Evolutionary conservation across 2,113 vertebrate genomes (phyloP), one percentile per base, ranked within the genome.

Genomic region (Phycodurus eques): DNA sequence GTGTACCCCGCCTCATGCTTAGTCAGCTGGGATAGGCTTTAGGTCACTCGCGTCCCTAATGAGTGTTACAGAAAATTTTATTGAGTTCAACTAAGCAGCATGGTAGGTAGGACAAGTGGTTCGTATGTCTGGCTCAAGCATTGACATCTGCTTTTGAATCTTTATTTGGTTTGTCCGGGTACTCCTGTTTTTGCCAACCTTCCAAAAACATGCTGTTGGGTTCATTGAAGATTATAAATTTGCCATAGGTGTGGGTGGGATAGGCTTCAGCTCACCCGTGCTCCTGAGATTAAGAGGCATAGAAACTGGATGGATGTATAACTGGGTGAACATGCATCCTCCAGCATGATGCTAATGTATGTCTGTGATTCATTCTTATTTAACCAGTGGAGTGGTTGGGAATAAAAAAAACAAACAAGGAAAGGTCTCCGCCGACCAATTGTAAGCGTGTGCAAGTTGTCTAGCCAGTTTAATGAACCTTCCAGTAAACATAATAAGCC

Each of bases 341-440:
- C 67, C 72, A 54, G 72, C 73, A 68, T 62, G 51, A 72, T 80
- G 44, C 12, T 80, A 72, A 77, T 80, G 72, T 75, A 71, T 72
- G 71, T 70, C 72, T 19, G 66, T 85, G 85, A 88, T 88, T 90
- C 85, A 89, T 79, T 74, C 81, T 91, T 89, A 85, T 80, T 82
- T 83, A 90, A 90, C 82, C 64, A 19, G 0, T 66, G 62, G 57
- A 84, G 81, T 81, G 81, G 81, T 89, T 86, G 72, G 87, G 85
- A 75, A 61, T 33, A 35, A 31, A 47, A 66, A 64, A 22, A 59
- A 27, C 56, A 59, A 59, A 86, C 80, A 84, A 87, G 82, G 72
- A 82, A 83, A 87, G 84, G 70, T 77, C 74, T 73, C 68, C 77
- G 80, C 67, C 72, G 74, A 39, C 69, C 83, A 80, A 82, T 85